A percentile compares a stretch with the other conserved stretches of the same genome.
phyloP scores from a whole-genome alignment of 2,888 invertebrate genomes.

The Cremastinae sp. region DNA sequence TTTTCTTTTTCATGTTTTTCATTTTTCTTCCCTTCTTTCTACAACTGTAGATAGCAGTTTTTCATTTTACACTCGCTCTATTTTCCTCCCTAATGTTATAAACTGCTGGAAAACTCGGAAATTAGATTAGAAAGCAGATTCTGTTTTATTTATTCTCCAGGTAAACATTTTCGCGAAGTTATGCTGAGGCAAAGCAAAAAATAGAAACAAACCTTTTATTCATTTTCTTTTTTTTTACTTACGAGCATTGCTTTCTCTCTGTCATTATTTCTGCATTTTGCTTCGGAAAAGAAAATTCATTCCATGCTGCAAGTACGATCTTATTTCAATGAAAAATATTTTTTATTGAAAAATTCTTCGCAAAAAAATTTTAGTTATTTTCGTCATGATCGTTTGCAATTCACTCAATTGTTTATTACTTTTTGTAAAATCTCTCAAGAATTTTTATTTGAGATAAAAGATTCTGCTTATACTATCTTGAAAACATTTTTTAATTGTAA shows the following conservation, averaged over 20 bases:
- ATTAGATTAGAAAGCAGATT: conserved; percentile 7
- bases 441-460: no score
- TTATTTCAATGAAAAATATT: no score
- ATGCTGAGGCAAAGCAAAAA: not conserved
- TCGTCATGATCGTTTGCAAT: no score
- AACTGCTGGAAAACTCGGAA: conserved; percentile 12
- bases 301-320: no score
- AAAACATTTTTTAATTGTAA: no score
- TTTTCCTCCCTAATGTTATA: conserved; percentile 1
- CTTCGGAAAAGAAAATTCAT: no score
- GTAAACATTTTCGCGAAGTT: not conserved
- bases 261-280: no score
- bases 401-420: no score
- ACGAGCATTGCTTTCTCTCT: not conserved
- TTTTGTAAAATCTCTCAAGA: no score
- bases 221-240: not conserved
- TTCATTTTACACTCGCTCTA: conserved; percentile 20
- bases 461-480: no score
- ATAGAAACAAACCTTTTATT: not conserved
- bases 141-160: not conserved
- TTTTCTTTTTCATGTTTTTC: not conserved
- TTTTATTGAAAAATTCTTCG: no score
- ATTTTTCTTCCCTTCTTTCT: conserved; percentile 4
- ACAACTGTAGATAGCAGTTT: conserved; percentile 1
- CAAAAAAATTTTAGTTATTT: no score